phyloP scores from a whole-genome alignment of 2,888 invertebrate genomes.

The Phortica okadai region DNA sequence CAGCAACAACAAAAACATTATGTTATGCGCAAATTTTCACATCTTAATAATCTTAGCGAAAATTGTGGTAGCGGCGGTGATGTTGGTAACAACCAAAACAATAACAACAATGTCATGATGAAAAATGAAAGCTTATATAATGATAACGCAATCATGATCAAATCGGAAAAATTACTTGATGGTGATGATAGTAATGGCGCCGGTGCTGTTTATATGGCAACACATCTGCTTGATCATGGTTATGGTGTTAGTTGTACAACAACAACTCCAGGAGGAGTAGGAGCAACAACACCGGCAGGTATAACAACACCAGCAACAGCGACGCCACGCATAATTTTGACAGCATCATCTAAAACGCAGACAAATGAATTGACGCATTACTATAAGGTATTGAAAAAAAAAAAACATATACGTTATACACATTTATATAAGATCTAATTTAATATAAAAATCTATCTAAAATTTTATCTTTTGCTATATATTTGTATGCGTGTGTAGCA shows the following conservation, averaged over 20 bases:
- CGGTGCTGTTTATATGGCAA: slow-evolving; percentile 53
- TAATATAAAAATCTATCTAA: not conserved
- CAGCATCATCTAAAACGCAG: slow-evolving; percentile 55
- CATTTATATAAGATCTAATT: not conserved
- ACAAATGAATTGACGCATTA: slow-evolving; percentile 73
- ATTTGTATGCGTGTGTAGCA: slow-evolving; percentile 75
- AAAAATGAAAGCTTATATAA: slow-evolving; percentile 57
- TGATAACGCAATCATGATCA: slow-evolving; percentile 52
- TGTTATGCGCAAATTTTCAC: slow-evolving; percentile 62
- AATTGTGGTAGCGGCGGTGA: slow-evolving; percentile 5
- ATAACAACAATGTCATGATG: slow-evolving; percentile 57
- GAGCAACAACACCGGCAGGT: slow-evolving; percentile 78
- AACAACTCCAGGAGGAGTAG: slow-evolving; percentile 79
- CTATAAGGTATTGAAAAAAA: slow-evolving; percentile 70
- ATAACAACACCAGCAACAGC: slow-evolving; percentile 36
- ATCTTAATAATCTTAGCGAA: slow-evolving; percentile 50
- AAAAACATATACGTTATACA: not conserved
- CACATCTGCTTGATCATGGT: slow-evolving; percentile 89
- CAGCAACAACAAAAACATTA: slow-evolving; percentile 35
- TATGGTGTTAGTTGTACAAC: slow-evolving; percentile 82
- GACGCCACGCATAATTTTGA: slow-evolving; percentile 7
- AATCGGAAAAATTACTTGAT: slow-evolving; percentile 51
- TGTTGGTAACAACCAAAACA: slow-evolving; percentile 50
- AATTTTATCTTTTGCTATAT: slow-evolving; percentile 27
- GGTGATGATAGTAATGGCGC: slow-evolving; percentile 51